Percentiles rank a stretch among this genome's conserved stretches.
Conservation (phyloP, 2,888 invertebrate genomes). For the Unio pictorum region DNA sequence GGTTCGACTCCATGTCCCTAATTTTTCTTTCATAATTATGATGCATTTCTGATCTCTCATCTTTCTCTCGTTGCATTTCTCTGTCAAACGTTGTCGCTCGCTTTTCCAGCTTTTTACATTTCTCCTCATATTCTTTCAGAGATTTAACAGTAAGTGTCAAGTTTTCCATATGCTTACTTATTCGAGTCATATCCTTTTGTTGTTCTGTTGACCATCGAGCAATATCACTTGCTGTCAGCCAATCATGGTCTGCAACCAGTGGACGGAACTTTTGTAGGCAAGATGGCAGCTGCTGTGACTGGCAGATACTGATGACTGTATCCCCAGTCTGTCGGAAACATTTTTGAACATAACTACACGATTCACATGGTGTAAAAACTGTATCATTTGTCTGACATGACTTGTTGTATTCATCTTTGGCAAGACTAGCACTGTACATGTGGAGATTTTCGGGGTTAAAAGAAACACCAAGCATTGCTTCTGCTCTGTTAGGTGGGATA, state of each 20-base stretch:
- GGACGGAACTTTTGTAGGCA: constrained; percentile 61
- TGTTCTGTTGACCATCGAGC: constrained; percentile 67
- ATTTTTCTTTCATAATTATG: constrained; percentile 62
- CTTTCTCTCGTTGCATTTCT: constrained; percentile 58
- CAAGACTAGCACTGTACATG: constrained; percentile 33
- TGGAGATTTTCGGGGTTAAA: constrained; percentile 21
- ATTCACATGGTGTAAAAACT: constrained; percentile 70
- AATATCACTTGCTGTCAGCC: constrained; percentile 66
- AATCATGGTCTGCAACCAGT: constrained; percentile 58
- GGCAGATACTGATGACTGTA: constrained; percentile 58
- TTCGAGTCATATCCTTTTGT: constrained; percentile 64
- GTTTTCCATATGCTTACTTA: constrained; percentile 59
- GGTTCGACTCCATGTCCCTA: constrained; percentile 47
- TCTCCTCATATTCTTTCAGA: constrained; percentile 55
- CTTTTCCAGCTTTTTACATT: constrained; percentile 53
- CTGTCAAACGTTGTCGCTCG: constrained; percentile 53
- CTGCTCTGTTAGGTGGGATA: constrained; percentile 45
- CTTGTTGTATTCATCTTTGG: constrained; percentile 65
- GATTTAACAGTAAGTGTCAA: constrained; percentile 58
- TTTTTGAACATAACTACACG: constrained; percentile 67
- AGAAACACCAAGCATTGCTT: constrained; percentile 34
- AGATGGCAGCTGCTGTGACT: constrained; percentile 66
- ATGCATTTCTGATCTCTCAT: constrained; percentile 47
- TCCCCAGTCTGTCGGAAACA: constrained; percentile 63
- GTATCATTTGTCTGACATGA: constrained; percentile 70